Conservation (phyloP, 1,140 invertebrate genomes). For the Drosophila triauraria region DNA sequence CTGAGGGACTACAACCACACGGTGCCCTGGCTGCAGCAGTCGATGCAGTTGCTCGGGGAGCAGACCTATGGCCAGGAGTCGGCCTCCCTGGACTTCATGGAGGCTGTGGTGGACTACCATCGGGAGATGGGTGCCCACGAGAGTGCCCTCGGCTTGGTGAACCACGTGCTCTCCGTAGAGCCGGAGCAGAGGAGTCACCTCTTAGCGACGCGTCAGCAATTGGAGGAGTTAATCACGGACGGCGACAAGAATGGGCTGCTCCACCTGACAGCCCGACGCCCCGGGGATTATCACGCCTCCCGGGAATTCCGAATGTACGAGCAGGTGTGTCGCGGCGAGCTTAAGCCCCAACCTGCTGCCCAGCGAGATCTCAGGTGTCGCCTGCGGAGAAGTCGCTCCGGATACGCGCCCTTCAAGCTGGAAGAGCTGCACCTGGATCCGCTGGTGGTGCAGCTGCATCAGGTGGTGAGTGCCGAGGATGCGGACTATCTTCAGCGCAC, state of each 20-base stretch:
- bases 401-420: slow-evolving; percentile 91
- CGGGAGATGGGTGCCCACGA: slow-evolving; percentile 94
- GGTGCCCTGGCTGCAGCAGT: slow-evolving; percentile 96
- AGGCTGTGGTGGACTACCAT: slow-evolving; percentile 83
- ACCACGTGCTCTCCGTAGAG: slow-evolving; percentile 93
- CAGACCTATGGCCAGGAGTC: slow-evolving; percentile 57
- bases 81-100: slow-evolving; percentile 72
- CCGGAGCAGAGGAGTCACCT: slow-evolving; percentile 93
- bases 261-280: slow-evolving; percentile 47
- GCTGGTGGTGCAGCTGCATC: slow-evolving; percentile 94
- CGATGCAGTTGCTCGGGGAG: slow-evolving; percentile 84
- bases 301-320: slow-evolving; percentile 88
- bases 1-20: slow-evolving; percentile 97
- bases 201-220: slow-evolving; percentile 89
- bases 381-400: slow-evolving; percentile 88
- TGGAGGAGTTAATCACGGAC: slow-evolving; percentile 63
- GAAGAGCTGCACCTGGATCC: slow-evolving; percentile 95
- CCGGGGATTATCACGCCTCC: slow-evolving; percentile 63
- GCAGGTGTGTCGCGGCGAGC: slow-evolving; percentile 93
- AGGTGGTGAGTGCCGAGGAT: slow-evolving; percentile 94
- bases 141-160: slow-evolving; percentile 93
- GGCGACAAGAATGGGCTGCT: slow-evolving; percentile 67
- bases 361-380: slow-evolving; percentile 88
- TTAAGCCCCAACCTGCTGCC: slow-evolving; percentile 83
- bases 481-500: slow-evolving; percentile 94